These are phyloP conservation scores for Crossocerus cetratus DNA, from an alignment of 2,888 invertebrate genomes.

Conservation along the genomic window DNA sequence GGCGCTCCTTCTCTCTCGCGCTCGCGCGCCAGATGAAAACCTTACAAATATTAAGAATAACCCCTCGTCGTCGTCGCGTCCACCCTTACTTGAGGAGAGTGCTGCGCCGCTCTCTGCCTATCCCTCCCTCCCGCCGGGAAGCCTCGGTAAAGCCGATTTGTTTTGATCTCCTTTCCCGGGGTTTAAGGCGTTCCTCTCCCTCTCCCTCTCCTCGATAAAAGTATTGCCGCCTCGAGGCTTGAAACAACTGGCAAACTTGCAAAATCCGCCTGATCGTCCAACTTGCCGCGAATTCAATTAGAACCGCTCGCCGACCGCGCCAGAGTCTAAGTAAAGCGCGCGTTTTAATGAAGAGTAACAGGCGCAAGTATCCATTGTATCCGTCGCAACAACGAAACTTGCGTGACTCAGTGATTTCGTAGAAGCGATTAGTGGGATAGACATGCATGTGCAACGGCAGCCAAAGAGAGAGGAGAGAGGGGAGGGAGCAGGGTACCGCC, in stretches of 20 bases:
- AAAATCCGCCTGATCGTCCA: too few relatives aligned
- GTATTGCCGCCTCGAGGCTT: conserved; percentile 39
- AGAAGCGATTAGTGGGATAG: not conserved
- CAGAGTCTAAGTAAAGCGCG: too few relatives aligned
- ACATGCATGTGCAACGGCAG: too few relatives aligned
- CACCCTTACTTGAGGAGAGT: conserved; percentile 28
- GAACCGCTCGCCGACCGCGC: conserved; percentile 25
- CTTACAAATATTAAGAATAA: conserved; percentile 74
- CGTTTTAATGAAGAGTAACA: not conserved
- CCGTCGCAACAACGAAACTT: not conserved
- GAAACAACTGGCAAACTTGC: conserved; percentile 26
- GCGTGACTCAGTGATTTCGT: not conserved
- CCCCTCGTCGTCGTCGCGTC: conserved; percentile 58
- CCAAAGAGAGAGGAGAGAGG: too few relatives aligned
- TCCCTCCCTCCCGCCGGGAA: conserved; percentile 50
- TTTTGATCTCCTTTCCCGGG: conserved; percentile 67
- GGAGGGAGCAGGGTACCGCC: too few relatives aligned
- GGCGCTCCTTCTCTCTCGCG: conserved; percentile 14
- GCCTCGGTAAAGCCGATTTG: conserved; percentile 73
- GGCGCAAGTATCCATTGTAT: not conserved
- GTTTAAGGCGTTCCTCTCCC: conserved; percentile 57
- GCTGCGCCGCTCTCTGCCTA: conserved; percentile 11
- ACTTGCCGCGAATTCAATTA: conserved; percentile 65
- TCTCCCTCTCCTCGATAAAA: conserved; percentile 38
- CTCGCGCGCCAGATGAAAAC: conserved; percentile 65